These are phyloP conservation scores for Pteromalus puparum DNA, from an alignment of 1,140 invertebrate genomes.

Conservation along the genomic window DNA sequence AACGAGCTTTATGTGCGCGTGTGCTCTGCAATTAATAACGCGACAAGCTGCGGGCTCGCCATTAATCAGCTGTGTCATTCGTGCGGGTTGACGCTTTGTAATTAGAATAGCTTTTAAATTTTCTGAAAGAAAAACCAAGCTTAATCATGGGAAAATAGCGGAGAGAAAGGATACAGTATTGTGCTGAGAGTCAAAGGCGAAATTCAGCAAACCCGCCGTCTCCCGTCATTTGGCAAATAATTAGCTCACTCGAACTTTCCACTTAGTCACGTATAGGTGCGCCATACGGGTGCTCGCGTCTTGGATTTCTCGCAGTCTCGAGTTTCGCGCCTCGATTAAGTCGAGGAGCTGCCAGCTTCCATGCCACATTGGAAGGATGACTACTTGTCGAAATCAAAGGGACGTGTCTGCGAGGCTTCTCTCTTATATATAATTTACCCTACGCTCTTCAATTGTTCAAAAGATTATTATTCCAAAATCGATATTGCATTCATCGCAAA, in stretches of 20 bases:
- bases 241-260: constrained; percentile 46
- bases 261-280: constrained; percentile 28
- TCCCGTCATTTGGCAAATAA: constrained; percentile 17
- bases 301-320: constrained; percentile 41
- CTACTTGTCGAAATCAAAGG: too few species aligned
- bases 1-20: not conserved
- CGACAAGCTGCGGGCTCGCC: not conserved
- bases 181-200: too few species aligned
- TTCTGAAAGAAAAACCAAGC: not conserved
- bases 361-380: too few species aligned
- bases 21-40: constrained; percentile 8
- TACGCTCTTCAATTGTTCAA: not conserved
- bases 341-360: not conserved
- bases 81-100: not conserved
- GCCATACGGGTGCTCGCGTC: constrained; percentile 15
- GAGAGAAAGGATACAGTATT: too few species aligned
- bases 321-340: constrained; percentile 27
- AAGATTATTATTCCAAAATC: not conserved
- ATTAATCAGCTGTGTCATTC: not conserved
- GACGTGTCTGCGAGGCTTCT: not conserved
- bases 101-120: not conserved
- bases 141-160: not conserved
- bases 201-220: too few species aligned
- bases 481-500: not conserved
- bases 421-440: not conserved